phyloP scores from a whole-genome alignment of 2,888 invertebrate genomes.

The Tethea ocularis region DNA sequence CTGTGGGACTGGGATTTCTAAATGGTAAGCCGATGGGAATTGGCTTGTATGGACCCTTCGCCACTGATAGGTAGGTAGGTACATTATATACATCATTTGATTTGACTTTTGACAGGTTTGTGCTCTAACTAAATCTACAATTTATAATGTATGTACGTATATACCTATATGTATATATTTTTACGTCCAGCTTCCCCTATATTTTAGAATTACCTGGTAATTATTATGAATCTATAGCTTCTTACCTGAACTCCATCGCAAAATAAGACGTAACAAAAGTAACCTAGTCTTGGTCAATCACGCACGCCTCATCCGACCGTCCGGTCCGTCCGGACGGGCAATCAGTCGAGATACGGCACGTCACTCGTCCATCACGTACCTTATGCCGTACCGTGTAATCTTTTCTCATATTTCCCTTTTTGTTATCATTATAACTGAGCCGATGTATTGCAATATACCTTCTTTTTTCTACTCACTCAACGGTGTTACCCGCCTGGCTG shows the following conservation, averaged over 20 bases:
- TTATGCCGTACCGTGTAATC: constrained; percentile 39
- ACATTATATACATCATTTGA: too few relatives aligned
- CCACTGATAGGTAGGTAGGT: too few relatives aligned
- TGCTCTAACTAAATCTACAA: too few relatives aligned
- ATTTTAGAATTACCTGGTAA: too few relatives aligned
- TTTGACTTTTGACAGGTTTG: too few relatives aligned
- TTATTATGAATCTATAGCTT: too few relatives aligned
- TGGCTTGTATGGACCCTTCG: too few relatives aligned
- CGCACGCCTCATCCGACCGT: constrained; percentile 34
- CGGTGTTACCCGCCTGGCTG: background rate
- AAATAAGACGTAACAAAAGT: background rate
- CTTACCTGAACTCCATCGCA: background rate
- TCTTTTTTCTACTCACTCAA: background rate
- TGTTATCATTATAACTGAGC: constrained; percentile 9
- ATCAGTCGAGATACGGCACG: constrained; percentile 41
- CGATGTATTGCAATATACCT: background rate
- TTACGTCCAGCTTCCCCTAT: too few relatives aligned
- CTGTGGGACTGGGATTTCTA: too few relatives aligned
- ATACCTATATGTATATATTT: too few relatives aligned
- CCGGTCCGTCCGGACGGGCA: constrained; percentile 54
- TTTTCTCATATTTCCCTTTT: constrained; percentile 40
- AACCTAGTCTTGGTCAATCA: constrained; percentile 25
- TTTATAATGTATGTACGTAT: too few relatives aligned
- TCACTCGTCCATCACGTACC: constrained; percentile 39
- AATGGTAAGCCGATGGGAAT: too few relatives aligned